These are phyloP conservation scores for Heliconius nattereri DNA, from an alignment of 1,140 invertebrate species.

Conservation along the genomic window DNA sequence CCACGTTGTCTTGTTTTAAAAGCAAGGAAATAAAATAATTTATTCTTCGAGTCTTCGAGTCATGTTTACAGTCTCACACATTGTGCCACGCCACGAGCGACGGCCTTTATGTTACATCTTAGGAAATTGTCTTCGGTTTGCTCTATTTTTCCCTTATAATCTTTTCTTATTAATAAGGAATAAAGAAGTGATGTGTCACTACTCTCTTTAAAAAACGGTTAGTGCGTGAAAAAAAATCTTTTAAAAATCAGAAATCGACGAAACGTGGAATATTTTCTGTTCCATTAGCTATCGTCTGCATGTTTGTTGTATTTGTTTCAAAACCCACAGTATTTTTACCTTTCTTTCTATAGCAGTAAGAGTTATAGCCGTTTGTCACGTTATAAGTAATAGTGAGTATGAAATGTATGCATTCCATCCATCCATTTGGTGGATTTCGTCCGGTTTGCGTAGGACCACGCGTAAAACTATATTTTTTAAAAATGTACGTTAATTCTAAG, in stretches of 20 bases:
- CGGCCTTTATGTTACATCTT: no score
- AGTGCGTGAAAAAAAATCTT: neutral
- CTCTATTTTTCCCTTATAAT: no score
- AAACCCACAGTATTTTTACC: neutral
- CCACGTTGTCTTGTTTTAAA: no score
- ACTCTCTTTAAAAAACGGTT: no score
- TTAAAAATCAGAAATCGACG: slow-evolving; percentile 17
- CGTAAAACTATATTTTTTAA: slow-evolving; percentile 36
- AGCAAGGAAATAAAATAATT: no score
- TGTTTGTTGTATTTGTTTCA: neutral
- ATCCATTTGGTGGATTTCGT: slow-evolving; percentile 53
- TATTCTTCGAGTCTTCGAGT: no score
- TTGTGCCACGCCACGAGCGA: no score
- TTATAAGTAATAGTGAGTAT: neutral
- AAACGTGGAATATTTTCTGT: slow-evolving; percentile 25
- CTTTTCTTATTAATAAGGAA: no score
- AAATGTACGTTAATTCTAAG: neutral
- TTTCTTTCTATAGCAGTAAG: neutral
- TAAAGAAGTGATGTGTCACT: no score
- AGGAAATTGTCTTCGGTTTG: no score
- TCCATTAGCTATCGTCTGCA: slow-evolving; percentile 28
- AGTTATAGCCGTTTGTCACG: slow-evolving; percentile 9
- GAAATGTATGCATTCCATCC: slow-evolving; percentile 45
- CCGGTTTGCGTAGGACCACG: slow-evolving; percentile 37
- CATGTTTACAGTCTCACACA: no score